Evolutionary conservation across 2,888 invertebrate genomes (phyloP), one percentile per base, ranked within the genome.

Genomic region (Mesopsocus fuscifrons): DNA sequence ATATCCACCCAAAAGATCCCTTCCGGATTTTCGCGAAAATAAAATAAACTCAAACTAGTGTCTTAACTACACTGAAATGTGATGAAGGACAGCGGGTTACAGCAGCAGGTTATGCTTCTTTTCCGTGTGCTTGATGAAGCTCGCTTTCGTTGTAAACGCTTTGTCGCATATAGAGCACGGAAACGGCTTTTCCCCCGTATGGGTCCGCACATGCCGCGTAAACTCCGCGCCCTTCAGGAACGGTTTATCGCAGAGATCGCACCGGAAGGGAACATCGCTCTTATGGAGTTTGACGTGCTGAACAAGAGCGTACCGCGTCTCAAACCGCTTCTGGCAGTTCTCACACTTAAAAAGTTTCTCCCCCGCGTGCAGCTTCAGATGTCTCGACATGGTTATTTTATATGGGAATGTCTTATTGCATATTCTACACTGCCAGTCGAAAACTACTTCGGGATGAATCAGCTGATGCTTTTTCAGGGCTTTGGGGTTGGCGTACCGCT

Each of bases 311-410:
- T 38, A 38, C 20, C 38, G 17, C 3, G 38, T 38, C 21, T 38
- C 38, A 18, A 38, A 38, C 13, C 38, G 38, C 20, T 38, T 38
- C 21, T 18, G 17, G 20, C 38, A 38, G 11, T 38, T 38, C 20
- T 38, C 38, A 11, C 38, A 38, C 20, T 38, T 38, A 20, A 38
- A 38, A 5, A 38, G 11, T 38, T 38, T 38, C 20, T 38, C 38
- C 15, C 38, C 38, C n/a, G 38, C 38, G 11, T 38, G 38, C 17
- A 38, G 20, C 38, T 38, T 38, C 38, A 38, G 13, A 18, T 38
- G 38, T 20, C 38, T 38, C 38, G 38, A 38, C 38, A 38, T 38
- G 3, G 38, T 38, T 3, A 38, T 38, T 38, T 38, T 38, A 38
- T 38, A 38, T 18, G 38, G 38, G 20, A 38, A 38, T 20, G 38